These are phyloP conservation scores for Clarias pachynema DNA, from an alignment of 2,797 vertebrate genomes.

Conservation along the genomic window DNA sequence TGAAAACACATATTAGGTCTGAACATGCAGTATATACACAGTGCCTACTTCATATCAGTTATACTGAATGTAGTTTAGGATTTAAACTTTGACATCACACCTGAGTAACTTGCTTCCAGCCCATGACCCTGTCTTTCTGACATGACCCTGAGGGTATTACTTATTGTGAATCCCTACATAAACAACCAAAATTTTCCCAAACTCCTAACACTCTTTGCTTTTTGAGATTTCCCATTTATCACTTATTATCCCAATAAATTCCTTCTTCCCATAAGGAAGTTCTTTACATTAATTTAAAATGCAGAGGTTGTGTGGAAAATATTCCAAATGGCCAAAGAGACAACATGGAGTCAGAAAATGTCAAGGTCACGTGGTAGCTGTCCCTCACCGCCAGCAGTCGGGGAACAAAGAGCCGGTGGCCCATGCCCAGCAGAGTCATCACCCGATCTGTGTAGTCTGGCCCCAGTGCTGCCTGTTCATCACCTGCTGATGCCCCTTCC, in stretches of 20 bases:
- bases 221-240: neutral
- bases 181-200: neutral
- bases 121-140: neutral
- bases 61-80: neutral
- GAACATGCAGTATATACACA: too few species aligned
- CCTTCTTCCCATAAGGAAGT: neutral
- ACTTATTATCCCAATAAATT: neutral
- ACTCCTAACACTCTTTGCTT: neutral
- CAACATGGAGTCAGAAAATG: slow-evolving; percentile 2
- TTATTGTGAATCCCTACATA: neutral
- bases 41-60: neutral
- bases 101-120: neutral
- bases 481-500: slow-evolving; percentile 76
- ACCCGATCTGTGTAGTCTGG: slow-evolving; percentile 89
- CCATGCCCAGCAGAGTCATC: slow-evolving; percentile 96
- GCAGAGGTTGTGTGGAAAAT: neutral
- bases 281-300: neutral
- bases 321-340: neutral
- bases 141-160: neutral
- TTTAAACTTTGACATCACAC: neutral
- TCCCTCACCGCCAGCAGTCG: slow-evolving; percentile 94
- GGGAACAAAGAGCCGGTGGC: slow-evolving; percentile 97
- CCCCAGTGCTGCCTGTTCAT: slow-evolving; percentile 80
- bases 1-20: neutral
- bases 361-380: neutral